Conservation (phyloP, 1,140 invertebrate species). For the Oryctes rhinoceros region DNA sequence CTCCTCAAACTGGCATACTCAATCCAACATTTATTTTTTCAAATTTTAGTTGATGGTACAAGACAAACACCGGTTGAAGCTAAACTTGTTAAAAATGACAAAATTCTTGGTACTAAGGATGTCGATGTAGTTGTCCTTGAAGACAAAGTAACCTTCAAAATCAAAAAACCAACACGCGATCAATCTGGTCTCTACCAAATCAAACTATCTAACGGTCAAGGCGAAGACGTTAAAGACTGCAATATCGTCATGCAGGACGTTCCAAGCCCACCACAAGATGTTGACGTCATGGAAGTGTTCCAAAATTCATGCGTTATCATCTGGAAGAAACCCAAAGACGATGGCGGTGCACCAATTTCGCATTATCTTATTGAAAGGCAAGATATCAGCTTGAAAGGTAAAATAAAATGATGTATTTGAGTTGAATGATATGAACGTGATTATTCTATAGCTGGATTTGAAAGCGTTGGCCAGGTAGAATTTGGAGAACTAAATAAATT, state of each 20-base stretch:
- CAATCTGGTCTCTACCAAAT: conserved; percentile 86
- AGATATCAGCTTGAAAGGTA: conserved; percentile 85
- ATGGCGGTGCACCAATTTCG: conserved; percentile 89
- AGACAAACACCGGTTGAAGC: conserved; percentile 86
- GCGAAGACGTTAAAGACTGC: conserved; percentile 85
- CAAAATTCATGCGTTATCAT: conserved; percentile 89
- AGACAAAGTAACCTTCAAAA: conserved; percentile 88
- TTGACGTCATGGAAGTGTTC: conserved; percentile 92
- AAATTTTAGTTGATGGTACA: conserved; percentile 80
- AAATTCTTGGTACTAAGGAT: conserved; percentile 84
- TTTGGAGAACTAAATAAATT: conserved; percentile 73
- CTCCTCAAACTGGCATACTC: not conserved
- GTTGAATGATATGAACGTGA: not conserved
- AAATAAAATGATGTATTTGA: conserved; percentile 48
- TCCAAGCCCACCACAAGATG: conserved; percentile 84
- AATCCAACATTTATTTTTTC: conserved; percentile 41
- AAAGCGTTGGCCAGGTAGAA: conserved; percentile 79
- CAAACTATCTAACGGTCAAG: conserved; percentile 86
- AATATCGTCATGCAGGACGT: conserved; percentile 90
- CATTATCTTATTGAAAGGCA: conserved; percentile 96
- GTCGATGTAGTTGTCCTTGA: conserved; percentile 89
- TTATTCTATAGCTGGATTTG: conserved; percentile 78
- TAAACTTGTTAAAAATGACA: conserved; percentile 89
- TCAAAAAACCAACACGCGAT: conserved; percentile 87
- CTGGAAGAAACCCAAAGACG: conserved; percentile 92